A percentile compares a stretch with the other conserved stretches of the same genome.
phyloP scores from a whole-genome alignment of 1,140 invertebrate genomes.

The Dendrolimus kikuchii region DNA sequence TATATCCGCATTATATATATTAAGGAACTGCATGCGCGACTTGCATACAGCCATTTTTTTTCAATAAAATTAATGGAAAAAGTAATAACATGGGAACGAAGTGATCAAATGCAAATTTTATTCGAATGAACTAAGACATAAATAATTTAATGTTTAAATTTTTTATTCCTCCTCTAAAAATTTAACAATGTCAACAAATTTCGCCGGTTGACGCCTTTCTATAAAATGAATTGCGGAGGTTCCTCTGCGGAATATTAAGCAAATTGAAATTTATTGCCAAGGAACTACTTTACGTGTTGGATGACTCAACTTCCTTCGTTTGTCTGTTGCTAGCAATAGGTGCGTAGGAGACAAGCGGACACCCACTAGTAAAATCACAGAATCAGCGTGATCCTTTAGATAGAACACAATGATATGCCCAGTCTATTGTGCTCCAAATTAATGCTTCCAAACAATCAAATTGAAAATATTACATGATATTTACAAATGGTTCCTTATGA shows the following conservation, averaged over 20 bases:
- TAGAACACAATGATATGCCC: constrained; percentile 34
- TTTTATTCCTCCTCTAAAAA: too few relatives aligned
- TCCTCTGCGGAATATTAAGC: constrained; percentile 41
- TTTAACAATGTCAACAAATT: neutral
- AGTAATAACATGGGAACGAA: too few relatives aligned
- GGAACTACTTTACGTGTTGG: constrained; percentile 20
- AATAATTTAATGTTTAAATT: too few relatives aligned
- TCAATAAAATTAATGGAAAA: too few relatives aligned
- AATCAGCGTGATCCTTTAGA: constrained; percentile 20
- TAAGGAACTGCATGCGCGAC: too few relatives aligned
- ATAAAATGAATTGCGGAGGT: constrained; percentile 13
- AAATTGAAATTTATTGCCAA: constrained; percentile 37
- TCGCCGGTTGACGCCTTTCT: constrained; percentile 10
- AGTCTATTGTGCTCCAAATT: constrained; percentile 36
- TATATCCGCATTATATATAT: too few relatives aligned
- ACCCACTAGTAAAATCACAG: constrained; percentile 30
- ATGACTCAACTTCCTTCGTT: constrained; percentile 38
- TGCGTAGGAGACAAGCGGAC: constrained; percentile 21
- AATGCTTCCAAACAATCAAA: constrained; percentile 34
- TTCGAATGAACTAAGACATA: too few relatives aligned
- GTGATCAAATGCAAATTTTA: too few relatives aligned
- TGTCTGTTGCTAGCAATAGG: constrained; percentile 14
- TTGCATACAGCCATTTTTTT: too few relatives aligned
- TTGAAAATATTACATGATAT: constrained; percentile 27
- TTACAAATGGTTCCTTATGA: neutral